A percentile compares a stretch with the other conserved stretches of the same genome.
These are phyloP conservation scores for Heterochromis multidens DNA, from an alignment of 2,113 vertebrate species.

Conservation along the genomic window DNA sequence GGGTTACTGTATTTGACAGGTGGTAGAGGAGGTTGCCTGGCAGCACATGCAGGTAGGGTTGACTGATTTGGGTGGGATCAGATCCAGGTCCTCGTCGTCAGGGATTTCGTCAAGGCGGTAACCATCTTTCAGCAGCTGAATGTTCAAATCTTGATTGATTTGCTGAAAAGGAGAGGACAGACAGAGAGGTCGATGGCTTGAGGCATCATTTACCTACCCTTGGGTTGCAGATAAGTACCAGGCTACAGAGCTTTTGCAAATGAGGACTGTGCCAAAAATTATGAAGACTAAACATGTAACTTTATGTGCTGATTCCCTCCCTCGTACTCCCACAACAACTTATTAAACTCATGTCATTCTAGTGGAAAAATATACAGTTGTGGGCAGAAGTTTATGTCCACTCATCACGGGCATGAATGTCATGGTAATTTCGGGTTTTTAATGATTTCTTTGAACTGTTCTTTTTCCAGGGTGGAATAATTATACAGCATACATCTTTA, in stretches of 20 bases:
- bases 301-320: neutral
- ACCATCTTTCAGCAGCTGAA: conserved; percentile 97
- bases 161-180: conserved; percentile 79
- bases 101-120: conserved; percentile 98
- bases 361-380: neutral
- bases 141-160: conserved; percentile 99
- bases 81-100: conserved; percentile 95
- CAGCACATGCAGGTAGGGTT: conserved; percentile 99
- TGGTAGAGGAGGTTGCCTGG: conserved; percentile 94
- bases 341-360: neutral
- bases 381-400: neutral
- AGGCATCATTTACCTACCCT: neutral
- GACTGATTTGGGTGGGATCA: conserved; percentile 95
- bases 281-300: neutral
- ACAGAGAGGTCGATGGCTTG: neutral
- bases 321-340: neutral
- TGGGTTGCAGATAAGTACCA: neutral
- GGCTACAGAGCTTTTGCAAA: neutral
- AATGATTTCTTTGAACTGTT: no score
- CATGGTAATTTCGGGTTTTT: no score
- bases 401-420: neutral
- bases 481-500: no score
- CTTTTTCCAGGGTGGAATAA: no score
- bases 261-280: neutral
- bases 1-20: conserved; percentile 97